Percentiles rank a stretch among this genome's conserved stretches.
Evolutionary conservation across 2,113 vertebrate genomes (phyloP).

Genomic region (Rhodinocichla rosea): DNA sequence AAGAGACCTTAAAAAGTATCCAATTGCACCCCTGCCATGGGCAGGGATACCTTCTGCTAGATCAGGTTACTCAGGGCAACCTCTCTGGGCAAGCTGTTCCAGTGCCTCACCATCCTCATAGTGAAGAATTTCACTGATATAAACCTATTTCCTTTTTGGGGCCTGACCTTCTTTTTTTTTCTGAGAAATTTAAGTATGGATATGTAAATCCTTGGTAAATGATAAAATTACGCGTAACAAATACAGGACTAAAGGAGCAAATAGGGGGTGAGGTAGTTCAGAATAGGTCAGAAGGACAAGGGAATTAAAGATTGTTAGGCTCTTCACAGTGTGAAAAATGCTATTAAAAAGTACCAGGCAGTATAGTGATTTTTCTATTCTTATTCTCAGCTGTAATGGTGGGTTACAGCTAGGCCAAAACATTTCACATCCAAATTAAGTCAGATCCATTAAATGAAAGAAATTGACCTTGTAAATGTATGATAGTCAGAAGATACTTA

Average conservation of each 20-base stretch:
- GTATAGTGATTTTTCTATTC: not conserved
- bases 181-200: not conserved
- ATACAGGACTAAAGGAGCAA: not conserved
- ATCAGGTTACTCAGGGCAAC: not conserved
- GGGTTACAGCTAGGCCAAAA: not conserved
- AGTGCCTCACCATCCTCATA: not conserved
- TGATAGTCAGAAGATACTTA: not conserved
- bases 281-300: not conserved
- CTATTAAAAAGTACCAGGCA: not conserved
- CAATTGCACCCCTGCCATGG: not conserved
- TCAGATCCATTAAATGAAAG: not conserved
- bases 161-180: accelerated
- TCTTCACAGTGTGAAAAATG: not conserved
- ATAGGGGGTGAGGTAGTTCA: not conserved
- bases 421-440: not conserved
- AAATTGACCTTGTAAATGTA: not conserved
- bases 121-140: not conserved
- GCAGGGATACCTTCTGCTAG: not conserved
- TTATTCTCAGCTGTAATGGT: not conserved
- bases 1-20: not conserved
- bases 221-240: not conserved
- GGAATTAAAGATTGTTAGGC: not conserved
- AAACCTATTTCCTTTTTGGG: not conserved
- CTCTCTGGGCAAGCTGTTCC: no score
- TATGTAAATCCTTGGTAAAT: not conserved